Evolutionary conservation across 1,140 invertebrate species (phyloP).

Genomic region (Zaprionus davidi): DNA sequence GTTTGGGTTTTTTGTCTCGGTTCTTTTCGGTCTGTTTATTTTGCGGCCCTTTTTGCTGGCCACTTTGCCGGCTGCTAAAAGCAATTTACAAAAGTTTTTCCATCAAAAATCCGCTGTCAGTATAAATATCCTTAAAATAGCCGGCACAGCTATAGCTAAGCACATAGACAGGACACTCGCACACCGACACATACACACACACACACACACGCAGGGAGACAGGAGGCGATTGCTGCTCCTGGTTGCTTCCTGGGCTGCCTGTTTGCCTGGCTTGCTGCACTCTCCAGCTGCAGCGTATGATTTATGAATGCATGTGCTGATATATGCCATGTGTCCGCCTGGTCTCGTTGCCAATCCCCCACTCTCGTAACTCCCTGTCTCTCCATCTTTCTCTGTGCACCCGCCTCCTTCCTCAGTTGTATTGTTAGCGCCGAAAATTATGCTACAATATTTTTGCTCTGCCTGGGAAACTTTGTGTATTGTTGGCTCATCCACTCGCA

Average conservation of each 20-base stretch:
- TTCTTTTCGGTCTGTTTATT: constrained; percentile 1
- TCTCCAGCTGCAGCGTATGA: constrained; percentile 78
- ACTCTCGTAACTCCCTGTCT: not conserved
- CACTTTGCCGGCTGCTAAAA: constrained; percentile 57
- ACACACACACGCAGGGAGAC: constrained; percentile 13
- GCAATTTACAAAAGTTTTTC: constrained; percentile 84
- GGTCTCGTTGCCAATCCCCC: constrained; percentile 28
- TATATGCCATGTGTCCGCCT: constrained; percentile 67
- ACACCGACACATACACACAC: constrained; percentile 37
- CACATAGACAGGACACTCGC: constrained; percentile 35
- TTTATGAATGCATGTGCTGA: constrained; percentile 83
- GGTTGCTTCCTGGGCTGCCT: constrained; percentile 60
- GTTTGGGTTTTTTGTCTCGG: constrained; percentile 1
- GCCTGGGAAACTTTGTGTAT: constrained; percentile 47
- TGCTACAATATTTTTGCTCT: constrained; percentile 78
- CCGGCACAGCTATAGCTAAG: constrained; percentile 63
- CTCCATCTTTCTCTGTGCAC: not conserved
- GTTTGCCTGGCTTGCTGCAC: constrained; percentile 56
- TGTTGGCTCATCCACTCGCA: constrained; percentile 74
- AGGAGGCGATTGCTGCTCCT: constrained; percentile 55
- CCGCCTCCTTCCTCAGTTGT: constrained; percentile 26
- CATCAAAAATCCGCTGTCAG: constrained; percentile 84
- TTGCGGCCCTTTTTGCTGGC: constrained; percentile 16
- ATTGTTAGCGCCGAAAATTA: constrained; percentile 81
- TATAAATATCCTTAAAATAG: constrained; percentile 84